phyloP scores from a whole-genome alignment of 2,113 vertebrate species.

The Podilymbus podiceps region DNA sequence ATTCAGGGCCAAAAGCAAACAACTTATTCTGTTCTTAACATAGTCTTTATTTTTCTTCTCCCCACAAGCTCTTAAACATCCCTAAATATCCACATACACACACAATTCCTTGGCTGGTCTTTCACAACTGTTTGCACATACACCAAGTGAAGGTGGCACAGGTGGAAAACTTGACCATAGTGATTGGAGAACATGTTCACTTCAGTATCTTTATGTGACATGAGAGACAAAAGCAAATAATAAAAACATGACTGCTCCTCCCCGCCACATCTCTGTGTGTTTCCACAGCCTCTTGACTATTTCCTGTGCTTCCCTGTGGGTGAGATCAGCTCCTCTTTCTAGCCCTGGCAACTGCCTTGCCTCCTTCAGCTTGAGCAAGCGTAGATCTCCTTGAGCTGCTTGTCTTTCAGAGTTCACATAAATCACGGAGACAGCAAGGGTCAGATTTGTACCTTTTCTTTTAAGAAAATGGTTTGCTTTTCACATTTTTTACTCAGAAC shows the following conservation, averaged over 20 bases:
- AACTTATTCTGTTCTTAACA: not conserved
- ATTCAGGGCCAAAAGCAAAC: not conserved
- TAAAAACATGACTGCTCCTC: not conserved
- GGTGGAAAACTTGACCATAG: not conserved
- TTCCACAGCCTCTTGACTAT: not conserved
- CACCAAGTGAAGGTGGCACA: not conserved
- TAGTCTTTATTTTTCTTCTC: not conserved
- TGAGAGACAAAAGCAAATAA: not conserved
- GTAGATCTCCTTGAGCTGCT: not conserved
- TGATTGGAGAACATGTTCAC: not conserved
- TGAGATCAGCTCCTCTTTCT: not conserved
- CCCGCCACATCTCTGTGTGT: not conserved
- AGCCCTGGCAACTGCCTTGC: not conserved
- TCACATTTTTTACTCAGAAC: not conserved
- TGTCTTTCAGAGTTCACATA: not conserved
- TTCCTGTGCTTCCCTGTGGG: not conserved
- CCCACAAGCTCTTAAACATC: not conserved
- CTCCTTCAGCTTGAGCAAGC: not conserved
- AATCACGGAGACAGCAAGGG: not conserved
- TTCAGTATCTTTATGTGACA: not conserved
- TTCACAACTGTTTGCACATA: not conserved
- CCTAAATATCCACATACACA: not conserved
- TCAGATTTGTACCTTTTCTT: not conserved
- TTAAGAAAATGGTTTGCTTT: not conserved
- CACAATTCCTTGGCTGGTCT: not conserved